These are phyloP conservation scores for Cinara cedri DNA, from an alignment of 2,888 invertebrate genomes.

Conservation along the genomic window DNA sequence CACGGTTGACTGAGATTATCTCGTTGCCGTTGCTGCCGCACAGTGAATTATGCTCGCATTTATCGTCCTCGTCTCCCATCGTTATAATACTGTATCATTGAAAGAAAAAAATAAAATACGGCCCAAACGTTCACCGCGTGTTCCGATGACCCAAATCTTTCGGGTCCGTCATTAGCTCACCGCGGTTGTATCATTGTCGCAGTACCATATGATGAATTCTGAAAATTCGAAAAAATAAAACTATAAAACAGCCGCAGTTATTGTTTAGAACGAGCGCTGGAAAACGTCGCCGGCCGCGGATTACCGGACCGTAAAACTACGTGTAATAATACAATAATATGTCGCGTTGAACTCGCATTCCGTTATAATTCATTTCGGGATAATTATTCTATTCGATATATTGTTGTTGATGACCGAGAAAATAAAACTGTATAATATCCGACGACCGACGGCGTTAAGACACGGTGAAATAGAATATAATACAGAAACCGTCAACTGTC, in stretches of 20 bases:
- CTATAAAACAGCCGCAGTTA: neutral
- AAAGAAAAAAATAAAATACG: too few species aligned
- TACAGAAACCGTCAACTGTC: too few species aligned
- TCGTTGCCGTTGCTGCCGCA: neutral
- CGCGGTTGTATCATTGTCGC: neutral
- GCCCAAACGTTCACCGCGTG: constrained; percentile 21
- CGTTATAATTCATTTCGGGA: neutral
- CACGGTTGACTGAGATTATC: constrained; percentile 42
- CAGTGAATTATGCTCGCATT: constrained; percentile 45
- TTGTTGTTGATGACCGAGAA: too few species aligned
- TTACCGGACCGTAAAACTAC: constrained; percentile 1
- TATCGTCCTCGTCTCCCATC: constrained; percentile 30
- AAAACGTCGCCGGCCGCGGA: neutral
- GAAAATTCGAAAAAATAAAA: neutral
- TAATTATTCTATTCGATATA: constrained; percentile 10
- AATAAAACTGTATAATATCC: too few species aligned
- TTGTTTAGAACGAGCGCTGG: constrained; percentile 30
- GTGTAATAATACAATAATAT: neutral
- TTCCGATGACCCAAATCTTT: constrained; percentile 43
- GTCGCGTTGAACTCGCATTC: neutral
- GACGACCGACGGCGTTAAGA: too few species aligned
- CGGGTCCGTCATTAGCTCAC: constrained; percentile 12
- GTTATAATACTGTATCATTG: constrained; percentile 8
- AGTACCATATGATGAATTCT: neutral
- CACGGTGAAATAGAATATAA: too few species aligned